Evolutionary conservation across 2,113 vertebrate genomes (phyloP).

Genomic region (Dromiciops gliroides): DNA sequence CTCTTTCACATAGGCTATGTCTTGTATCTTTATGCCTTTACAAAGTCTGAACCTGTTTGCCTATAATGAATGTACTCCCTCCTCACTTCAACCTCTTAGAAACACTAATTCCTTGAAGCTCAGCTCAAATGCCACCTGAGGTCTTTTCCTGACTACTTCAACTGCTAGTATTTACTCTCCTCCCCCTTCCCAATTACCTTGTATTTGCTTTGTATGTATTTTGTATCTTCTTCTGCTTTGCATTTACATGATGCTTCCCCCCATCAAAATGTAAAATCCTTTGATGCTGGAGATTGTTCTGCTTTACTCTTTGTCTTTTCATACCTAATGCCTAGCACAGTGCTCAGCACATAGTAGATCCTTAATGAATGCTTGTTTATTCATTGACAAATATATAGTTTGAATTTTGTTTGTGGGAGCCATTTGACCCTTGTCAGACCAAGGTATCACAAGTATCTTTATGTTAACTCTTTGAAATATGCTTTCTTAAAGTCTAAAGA

Average conservation of each 20-base stretch:
- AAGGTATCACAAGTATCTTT: not conserved
- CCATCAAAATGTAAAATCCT: not conserved
- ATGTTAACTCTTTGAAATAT: not conserved
- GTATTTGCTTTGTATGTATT: not conserved
- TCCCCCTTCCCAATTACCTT: not conserved
- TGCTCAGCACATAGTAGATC: not conserved
- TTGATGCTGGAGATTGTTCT: not conserved
- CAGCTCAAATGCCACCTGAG: not conserved
- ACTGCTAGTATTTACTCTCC: not conserved
- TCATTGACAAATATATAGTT: not conserved
- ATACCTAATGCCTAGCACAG: not conserved
- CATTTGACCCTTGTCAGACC: not conserved
- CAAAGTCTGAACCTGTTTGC: not conserved
- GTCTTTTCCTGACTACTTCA: not conserved
- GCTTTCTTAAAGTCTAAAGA: not conserved
- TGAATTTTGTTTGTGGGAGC: not conserved
- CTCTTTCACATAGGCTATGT: not conserved
- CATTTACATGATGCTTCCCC: not conserved
- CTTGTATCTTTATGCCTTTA: not conserved
- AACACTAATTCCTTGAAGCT: not conserved
- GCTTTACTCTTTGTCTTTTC: not conserved
- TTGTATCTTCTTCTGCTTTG: not conserved
- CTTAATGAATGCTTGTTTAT: not conserved
- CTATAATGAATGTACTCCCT: not conserved
- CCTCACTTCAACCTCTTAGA: not conserved